A percentile compares a stretch with the other conserved stretches of the same genome.
These are phyloP conservation scores for Streblospio benedicti DNA, from an alignment of 1,140 invertebrate genomes.

Conservation along the genomic window DNA sequence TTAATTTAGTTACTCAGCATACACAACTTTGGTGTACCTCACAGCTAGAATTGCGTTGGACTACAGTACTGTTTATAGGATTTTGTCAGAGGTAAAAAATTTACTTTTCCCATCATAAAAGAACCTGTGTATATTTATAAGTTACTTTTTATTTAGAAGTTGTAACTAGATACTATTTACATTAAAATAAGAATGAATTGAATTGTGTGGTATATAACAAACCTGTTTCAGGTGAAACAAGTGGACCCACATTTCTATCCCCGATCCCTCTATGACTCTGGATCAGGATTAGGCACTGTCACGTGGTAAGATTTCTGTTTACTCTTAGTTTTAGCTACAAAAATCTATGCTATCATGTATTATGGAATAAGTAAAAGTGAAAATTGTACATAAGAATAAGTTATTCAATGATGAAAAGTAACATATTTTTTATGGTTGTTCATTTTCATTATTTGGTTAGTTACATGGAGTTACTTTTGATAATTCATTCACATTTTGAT, in stretches of 20 bases:
- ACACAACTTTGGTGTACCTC: constrained; percentile 61
- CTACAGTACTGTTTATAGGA: constrained; percentile 61
- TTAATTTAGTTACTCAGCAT: constrained; percentile 49
- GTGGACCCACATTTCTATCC: constrained; percentile 58
- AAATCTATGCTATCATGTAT: too few relatives aligned
- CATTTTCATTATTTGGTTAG: too few relatives aligned
- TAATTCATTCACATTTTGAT: neutral
- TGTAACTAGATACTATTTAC: neutral
- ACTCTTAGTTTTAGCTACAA: neutral
- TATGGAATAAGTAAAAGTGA: too few relatives aligned
- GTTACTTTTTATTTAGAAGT: constrained; percentile 12
- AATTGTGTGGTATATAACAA: neutral
- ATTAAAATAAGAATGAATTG: neutral
- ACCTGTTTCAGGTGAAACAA: constrained; percentile 20
- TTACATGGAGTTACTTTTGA: neutral
- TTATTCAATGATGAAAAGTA: too few relatives aligned
- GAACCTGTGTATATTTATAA: neutral
- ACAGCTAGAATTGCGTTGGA: constrained; percentile 60
- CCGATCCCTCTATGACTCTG: constrained; percentile 74
- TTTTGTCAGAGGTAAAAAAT: constrained; percentile 65
- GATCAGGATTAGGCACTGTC: constrained; percentile 75
- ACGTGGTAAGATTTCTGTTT: constrained; percentile 56
- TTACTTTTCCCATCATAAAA: neutral
- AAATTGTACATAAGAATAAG: too few relatives aligned
- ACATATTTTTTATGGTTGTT: too few relatives aligned